Evolutionary conservation across 1,140 invertebrate species (phyloP).

Genomic region (Aphelinus atriplicis): DNA sequence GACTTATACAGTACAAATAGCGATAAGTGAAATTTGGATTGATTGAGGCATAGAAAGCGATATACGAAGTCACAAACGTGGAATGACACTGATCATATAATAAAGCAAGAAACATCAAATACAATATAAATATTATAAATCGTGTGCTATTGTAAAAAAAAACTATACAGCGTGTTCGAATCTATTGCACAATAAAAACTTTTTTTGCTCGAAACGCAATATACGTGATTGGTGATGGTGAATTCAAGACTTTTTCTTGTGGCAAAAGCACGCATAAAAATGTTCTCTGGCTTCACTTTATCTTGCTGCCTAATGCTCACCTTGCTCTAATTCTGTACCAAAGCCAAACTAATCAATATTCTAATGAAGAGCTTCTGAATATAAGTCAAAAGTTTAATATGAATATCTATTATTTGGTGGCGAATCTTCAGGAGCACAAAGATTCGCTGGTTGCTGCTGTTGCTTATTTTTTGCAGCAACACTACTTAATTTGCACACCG

Average conservation of each 20-base stretch:
- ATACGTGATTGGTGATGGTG: neutral
- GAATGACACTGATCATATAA: no score
- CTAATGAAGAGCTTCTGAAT: no score
- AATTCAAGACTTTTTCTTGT: constrained; percentile 11
- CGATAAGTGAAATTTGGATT: no score
- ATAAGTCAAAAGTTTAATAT: neutral
- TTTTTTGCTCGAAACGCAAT: no score
- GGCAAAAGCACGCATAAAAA: constrained; percentile 12
- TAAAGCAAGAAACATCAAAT: no score
- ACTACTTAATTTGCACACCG: constrained; percentile 46
- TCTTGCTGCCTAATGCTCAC: constrained; percentile 16
- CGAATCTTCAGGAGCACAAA: constrained; percentile 42
- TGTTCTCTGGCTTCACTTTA: no score
- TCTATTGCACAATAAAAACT: no score
- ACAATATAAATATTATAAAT: no score
- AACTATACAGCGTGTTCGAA: constrained; percentile 16
- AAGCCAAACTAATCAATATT: no score
- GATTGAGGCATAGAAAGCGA: no score
- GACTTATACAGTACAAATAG: no score
- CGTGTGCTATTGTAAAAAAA: neutral
- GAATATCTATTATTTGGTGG: constrained; percentile 44
- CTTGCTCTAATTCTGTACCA: constrained; percentile 1
- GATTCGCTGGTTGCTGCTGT: constrained; percentile 43
- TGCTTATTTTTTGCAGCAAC: constrained; percentile 46
- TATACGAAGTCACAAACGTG: no score